Evolutionary conservation across 1,140 invertebrate species (phyloP), one percentile per base, ranked within the genome.

Genomic region (Bombus turneri): DNA sequence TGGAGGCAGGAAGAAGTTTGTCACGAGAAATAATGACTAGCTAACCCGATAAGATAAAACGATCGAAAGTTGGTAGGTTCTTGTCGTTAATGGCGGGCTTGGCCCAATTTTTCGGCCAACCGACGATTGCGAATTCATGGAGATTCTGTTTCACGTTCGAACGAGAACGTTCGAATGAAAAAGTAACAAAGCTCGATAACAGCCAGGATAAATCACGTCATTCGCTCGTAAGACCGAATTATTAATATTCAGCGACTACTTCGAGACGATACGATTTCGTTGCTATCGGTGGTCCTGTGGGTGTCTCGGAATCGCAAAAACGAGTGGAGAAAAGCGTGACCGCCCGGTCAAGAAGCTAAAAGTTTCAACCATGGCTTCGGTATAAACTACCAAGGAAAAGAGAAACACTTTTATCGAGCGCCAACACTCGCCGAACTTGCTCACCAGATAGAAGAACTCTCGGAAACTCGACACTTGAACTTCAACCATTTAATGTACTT

Each of bases 391-490:
- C 74, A 66, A n/a, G 78, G 69, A 87, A 90, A 93, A 94, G 93
- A 92, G 94, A 94, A 94, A 94, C 91, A 92, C 90, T 93, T 94
- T 94, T 94, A 94, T 94, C 94, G 92, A 92, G 80, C 90, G 77
- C 85, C 85, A 87, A 93, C 93, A 93, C 91, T 92, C 90, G 90
- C 80, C 87, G 80, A 93, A 93, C 92, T 93, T 92, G 91, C 91
- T 86, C 86, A 73, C 86, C 84, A 92, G 90, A 91, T 92, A 91
- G 86, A 93, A 91, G 90, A 93, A 93, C 88, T 87, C 89, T 88
- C 86, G 85, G 81, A 81, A 92, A 89, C 89, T 92, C 89, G 81
- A 86, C 88, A 68, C 78, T 87, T 87, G 78, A 94, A 94, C 91
- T 94, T 92, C 86, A 77, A 87, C 90, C 91, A 91, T 94, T 94